Evolutionary conservation across 2,888 invertebrate genomes (phyloP), one percentile per base, ranked within the genome.

Genomic region (Macrosiphum euphorbiae): DNA sequence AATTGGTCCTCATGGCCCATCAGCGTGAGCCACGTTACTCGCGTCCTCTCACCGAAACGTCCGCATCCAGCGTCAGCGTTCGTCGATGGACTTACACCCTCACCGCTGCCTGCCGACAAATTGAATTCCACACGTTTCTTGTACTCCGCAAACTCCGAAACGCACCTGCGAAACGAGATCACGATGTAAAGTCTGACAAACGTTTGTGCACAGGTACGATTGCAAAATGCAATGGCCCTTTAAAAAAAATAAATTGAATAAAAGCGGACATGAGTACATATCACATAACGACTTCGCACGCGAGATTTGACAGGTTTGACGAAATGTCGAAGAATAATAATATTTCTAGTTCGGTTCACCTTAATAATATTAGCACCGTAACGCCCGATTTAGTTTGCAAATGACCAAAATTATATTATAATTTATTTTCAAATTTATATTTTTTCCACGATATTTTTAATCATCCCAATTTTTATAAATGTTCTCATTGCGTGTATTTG

Each of bases 1-100:
- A 94, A 24, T 4, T 26, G 4, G 61, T 94, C 93, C 41, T 94
- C 93, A 26, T 90, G 93, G 10, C 86, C 7, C 93, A 94, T 94
- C 3, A 94, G 85, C 10, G 61, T 50, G 10, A 94, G 58, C 93
- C 93, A 94, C 50, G 86, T 16, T 0, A 20, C 28, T 24, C 24
- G 50, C 10, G 28, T 52, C 61, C 44, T 92, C 67, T 67, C 11
- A 20, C 50, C n/a, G 11, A 88, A 92, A 3, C 24, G 58, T 47
- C 26, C n/a, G 61, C 13, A 35, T 3, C 24, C 52, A 16, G 16
- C 24, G 10, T 58, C 10, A 78, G 7, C 61, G 44, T 44, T 28
- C n/a, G 44, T n/a, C 41, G 1, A 3, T 41, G 44, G 20, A 78
- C 41, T 28, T 28, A 24, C 8, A 13, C 3, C 16, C 13, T 52